Evolutionary conservation across 2,797 vertebrate species (phyloP).

Genomic region (Pteropus rufus): DNA sequence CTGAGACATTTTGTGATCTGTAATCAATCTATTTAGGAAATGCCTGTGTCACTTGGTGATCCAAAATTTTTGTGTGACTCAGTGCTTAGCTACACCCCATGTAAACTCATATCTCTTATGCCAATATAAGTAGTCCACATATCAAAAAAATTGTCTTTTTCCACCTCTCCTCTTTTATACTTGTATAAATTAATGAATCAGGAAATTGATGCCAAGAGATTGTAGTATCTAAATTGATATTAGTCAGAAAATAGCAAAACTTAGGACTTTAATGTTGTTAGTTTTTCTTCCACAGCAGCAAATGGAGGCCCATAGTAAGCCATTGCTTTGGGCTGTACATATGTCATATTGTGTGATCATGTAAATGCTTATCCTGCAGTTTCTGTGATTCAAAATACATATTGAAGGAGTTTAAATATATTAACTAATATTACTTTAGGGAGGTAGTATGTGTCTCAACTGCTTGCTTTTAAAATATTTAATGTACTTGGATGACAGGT

Average conservation of each 20-base stretch:
- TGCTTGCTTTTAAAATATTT: not conserved
- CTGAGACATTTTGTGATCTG: not conserved
- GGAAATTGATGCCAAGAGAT: not conserved
- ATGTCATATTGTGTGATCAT: not conserved
- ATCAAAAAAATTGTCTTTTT: not conserved
- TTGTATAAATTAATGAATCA: not conserved
- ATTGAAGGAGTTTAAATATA: not conserved
- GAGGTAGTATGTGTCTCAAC: not conserved
- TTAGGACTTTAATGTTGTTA: not conserved
- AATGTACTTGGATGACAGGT: not conserved
- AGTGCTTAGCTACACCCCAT: not conserved
- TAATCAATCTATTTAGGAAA: not conserved
- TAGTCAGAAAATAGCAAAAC: not conserved
- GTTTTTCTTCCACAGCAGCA: not conserved
- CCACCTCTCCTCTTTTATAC: not conserved
- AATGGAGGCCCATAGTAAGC: not conserved
- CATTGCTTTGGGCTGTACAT: not conserved
- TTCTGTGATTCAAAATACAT: not conserved
- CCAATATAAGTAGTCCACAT: not conserved
- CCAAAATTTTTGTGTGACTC: not conserved
- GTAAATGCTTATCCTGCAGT: not conserved
- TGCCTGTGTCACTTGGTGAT: not conserved
- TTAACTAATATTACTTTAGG: not conserved
- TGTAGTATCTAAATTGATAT: not conserved
- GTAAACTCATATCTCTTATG: not conserved